A percentile compares a stretch with the other conserved stretches of the same genome.
Evolutionary conservation across 2,113 vertebrate species (phyloP).

Genomic region (Myrmophylax atrothorax): DNA sequence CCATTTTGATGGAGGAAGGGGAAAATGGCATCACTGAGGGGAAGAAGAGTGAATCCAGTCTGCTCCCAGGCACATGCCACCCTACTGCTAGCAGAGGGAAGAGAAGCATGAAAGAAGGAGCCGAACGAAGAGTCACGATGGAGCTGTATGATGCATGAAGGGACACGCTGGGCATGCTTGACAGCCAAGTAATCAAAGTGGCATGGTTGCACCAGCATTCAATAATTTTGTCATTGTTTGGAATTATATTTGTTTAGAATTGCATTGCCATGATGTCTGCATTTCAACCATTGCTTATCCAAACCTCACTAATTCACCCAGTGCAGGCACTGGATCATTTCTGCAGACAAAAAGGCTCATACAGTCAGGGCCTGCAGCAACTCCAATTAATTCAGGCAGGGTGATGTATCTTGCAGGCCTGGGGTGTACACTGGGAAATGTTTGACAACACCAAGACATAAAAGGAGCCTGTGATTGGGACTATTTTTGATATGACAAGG

Average conservation of each 20-base stretch:
- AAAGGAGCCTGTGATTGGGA: background rate
- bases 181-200: background rate
- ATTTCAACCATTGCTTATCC: background rate
- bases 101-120: background rate
- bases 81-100: background rate
- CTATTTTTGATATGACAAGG: background rate
- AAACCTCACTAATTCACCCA: background rate
- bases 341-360: background rate
- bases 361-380: background rate
- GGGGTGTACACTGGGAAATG: background rate
- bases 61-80: background rate
- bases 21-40: background rate
- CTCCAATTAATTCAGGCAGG: background rate
- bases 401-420: background rate
- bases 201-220: background rate
- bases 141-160: background rate
- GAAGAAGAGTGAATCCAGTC: background rate
- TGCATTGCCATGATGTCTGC: background rate
- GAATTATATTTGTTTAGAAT: background rate
- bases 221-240: background rate
- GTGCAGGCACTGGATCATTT: background rate
- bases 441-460: background rate
- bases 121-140: background rate
- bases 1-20: constrained; percentile 11
- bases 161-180: background rate